A percentile compares a stretch with the other conserved stretches of the same genome.
These are phyloP conservation scores for Drosophila pandora DNA, from an alignment of 1,140 invertebrate species.

Conservation along the genomic window DNA sequence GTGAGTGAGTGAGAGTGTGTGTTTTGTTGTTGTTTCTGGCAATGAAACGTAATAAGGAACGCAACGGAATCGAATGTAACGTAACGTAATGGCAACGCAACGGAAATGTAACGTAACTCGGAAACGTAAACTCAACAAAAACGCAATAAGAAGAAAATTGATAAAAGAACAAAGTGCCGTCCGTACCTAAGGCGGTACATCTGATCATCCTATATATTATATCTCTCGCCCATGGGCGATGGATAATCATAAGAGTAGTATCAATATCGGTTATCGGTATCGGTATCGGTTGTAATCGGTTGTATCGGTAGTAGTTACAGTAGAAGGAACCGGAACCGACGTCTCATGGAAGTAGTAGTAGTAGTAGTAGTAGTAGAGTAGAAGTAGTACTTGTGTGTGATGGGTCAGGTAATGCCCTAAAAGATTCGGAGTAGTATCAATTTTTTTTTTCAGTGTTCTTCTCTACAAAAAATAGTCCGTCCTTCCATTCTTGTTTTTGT, in stretches of 20 bases:
- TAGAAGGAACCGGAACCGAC: constrained; percentile 28
- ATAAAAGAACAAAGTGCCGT: constrained; percentile 78
- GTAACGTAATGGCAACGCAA: constrained; percentile 75
- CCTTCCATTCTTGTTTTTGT: constrained; percentile 3
- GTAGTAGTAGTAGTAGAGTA: constrained; percentile 10
- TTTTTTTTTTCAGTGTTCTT: constrained; percentile 1
- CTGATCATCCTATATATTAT: constrained; percentile 37
- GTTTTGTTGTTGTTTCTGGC: constrained; percentile 24
- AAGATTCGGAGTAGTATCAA: constrained; percentile 67
- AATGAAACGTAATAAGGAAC: constrained; percentile 52
- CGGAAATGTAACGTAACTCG: constrained; percentile 74
- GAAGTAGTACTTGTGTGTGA: constrained; percentile 43
- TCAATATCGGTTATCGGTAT: constrained; percentile 18
- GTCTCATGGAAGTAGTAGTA: constrained; percentile 19
- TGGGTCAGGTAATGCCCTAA: constrained; percentile 71
- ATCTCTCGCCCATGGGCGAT: background rate
- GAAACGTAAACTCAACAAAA: constrained; percentile 79
- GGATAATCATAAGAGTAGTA: constrained; percentile 34
- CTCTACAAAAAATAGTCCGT: background rate
- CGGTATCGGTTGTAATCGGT: constrained; percentile 10
- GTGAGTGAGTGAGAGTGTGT: constrained; percentile 5
- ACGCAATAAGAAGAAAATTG: constrained; percentile 78
- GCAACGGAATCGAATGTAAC: constrained; percentile 69
- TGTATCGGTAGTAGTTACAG: constrained; percentile 20
- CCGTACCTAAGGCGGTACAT: constrained; percentile 73